Evolutionary conservation across 2,113 vertebrate genomes (phyloP).

Genomic region (Gallinago media): DNA sequence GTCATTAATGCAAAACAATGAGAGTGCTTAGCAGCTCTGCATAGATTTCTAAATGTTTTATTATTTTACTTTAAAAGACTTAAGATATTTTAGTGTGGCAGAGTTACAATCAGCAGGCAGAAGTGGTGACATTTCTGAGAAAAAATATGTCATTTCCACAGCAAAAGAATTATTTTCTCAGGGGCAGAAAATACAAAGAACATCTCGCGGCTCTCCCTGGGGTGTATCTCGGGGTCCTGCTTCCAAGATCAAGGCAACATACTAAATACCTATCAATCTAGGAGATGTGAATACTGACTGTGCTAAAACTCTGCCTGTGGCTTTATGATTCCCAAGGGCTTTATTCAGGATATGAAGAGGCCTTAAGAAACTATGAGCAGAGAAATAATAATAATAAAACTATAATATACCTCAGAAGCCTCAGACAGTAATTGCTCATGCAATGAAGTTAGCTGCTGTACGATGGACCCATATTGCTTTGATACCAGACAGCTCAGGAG

Average conservation of each 20-base stretch:
- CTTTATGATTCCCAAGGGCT: constrained; percentile 52
- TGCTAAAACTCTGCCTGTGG: constrained; percentile 36
- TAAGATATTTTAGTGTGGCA: not conserved
- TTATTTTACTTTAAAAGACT: constrained; percentile 4
- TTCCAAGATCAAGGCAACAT: constrained; percentile 33
- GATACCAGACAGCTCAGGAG: constrained; percentile 38
- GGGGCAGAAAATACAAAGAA: constrained; percentile 1
- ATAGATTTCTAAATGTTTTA: constrained; percentile 8
- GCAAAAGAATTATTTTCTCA: constrained; percentile 7
- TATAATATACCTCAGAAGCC: constrained; percentile 3
- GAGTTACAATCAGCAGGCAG: not conserved
- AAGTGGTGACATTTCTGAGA: not conserved
- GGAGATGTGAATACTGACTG: not conserved
- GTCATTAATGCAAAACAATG: not conserved
- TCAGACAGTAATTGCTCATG: constrained; percentile 41
- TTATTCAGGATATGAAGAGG: constrained; percentile 19
- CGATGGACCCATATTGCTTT: not conserved
- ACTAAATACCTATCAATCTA: constrained; percentile 45
- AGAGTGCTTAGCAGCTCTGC: not conserved
- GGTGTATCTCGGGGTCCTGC: constrained; percentile 38
- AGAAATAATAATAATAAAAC: constrained; percentile 61
- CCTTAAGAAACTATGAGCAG: constrained; percentile 31
- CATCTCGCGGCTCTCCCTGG: not conserved
- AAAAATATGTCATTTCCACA: not conserved
- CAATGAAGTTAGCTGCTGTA: constrained; percentile 20